These are phyloP conservation scores for Tineola bisselliella DNA, from an alignment of 2,888 invertebrate species.

Conservation along the genomic window DNA sequence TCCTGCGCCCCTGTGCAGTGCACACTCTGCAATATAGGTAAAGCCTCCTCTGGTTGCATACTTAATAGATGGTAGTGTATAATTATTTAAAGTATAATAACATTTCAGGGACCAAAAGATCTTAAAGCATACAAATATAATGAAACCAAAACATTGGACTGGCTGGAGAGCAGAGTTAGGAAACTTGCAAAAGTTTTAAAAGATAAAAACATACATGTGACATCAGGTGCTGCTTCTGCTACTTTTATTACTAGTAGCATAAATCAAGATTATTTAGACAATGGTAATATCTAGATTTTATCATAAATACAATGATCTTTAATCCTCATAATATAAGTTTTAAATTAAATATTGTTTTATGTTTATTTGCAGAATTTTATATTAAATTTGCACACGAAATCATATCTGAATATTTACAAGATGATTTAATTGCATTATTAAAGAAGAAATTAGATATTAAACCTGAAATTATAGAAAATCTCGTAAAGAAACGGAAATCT, in stretches of 20 bases:
- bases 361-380: constrained; percentile 61
- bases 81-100: not conserved
- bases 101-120: constrained; percentile 70
- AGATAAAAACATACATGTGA: constrained; percentile 77
- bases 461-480: constrained; percentile 61
- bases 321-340: no score
- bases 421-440: constrained; percentile 72
- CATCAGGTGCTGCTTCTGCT: constrained; percentile 77
- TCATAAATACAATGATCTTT: not conserved
- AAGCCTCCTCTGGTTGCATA: no score
- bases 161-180: constrained; percentile 78
- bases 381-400: constrained; percentile 81
- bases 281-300: constrained; percentile 40
- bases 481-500: constrained; percentile 66
- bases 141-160: constrained; percentile 77
- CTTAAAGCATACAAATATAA: constrained; percentile 85
- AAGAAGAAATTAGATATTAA: constrained; percentile 73
- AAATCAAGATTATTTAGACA: constrained; percentile 63
- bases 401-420: constrained; percentile 79
- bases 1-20: no score
- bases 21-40: no score
- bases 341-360: no score
- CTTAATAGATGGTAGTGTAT: no score
- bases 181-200: constrained; percentile 72
- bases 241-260: constrained; percentile 77